A percentile compares a stretch with the other conserved stretches of the same genome.
Conservation (phyloP, 2,113 vertebrate genomes). For the Entelurus aequoreus region DNA sequence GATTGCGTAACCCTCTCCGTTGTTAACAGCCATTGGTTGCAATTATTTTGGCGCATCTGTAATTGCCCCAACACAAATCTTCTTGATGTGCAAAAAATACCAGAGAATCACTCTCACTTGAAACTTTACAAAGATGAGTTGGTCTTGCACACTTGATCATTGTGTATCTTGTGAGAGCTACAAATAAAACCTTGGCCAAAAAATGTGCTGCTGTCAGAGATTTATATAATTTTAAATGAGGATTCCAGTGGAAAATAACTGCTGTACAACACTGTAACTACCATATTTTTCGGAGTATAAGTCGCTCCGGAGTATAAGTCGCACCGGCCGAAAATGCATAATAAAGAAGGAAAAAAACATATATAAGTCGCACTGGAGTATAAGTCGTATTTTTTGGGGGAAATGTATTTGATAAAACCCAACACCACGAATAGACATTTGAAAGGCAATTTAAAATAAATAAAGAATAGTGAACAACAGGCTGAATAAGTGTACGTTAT, state of each 20-base stretch:
- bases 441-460: too few species aligned
- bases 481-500: too few species aligned
- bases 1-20: slow-evolving; percentile 19
- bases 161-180: slow-evolving; percentile 20
- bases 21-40: slow-evolving; percentile 9
- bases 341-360: too few species aligned
- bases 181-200: slow-evolving; percentile 16
- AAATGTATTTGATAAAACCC: too few species aligned
- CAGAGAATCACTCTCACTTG: slow-evolving; percentile 2
- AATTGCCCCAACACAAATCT: slow-evolving; percentile 21
- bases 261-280: slow-evolving; percentile 40
- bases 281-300: too few species aligned
- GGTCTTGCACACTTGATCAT: slow-evolving; percentile 14
- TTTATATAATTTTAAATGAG: slow-evolving; percentile 53
- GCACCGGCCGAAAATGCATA: too few species aligned
- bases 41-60: slow-evolving; percentile 25
- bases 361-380: too few species aligned
- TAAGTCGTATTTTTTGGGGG: too few species aligned
- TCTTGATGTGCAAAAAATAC: slow-evolving; percentile 27
- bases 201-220: slow-evolving; percentile 14
- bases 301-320: too few species aligned
- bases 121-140: slow-evolving; percentile 5
- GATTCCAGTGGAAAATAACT: slow-evolving; percentile 59
- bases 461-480: too few species aligned
- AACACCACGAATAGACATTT: too few species aligned